These are phyloP conservation scores for Pristis pectinata DNA, from an alignment of 2,797 vertebrate genomes.

Conservation along the genomic window DNA sequence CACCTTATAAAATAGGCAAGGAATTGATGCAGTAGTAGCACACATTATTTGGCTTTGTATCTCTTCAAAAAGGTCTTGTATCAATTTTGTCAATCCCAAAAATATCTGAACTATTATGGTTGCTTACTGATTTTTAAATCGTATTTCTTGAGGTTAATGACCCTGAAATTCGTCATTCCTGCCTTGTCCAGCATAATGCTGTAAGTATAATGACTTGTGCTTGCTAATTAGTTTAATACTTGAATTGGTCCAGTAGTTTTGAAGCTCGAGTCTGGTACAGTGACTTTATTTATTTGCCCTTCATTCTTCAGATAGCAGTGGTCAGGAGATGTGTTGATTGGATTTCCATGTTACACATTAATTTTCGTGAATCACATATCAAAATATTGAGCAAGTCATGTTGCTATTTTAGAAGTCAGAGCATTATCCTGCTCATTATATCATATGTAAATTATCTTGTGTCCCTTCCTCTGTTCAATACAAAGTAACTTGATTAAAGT, in stretches of 20 bases:
- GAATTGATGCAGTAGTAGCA: not conserved
- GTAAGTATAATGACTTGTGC: not conserved
- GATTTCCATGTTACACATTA: not conserved
- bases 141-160: not conserved
- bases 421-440: not conserved
- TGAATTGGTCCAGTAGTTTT: too few relatives aligned
- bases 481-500: not conserved
- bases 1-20: not conserved
- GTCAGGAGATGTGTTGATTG: not conserved
- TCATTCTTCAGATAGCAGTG: not conserved
- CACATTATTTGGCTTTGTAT: not conserved
- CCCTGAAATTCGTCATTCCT: not conserved
- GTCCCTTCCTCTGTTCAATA: not conserved
- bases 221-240: conserved; percentile 19
- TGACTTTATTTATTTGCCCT: not conserved
- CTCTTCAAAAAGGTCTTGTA: not conserved
- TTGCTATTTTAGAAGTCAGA: not conserved
- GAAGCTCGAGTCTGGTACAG: not conserved
- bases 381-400: not conserved
- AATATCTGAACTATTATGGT: not conserved
- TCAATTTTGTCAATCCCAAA: not conserved
- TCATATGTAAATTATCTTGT: not conserved
- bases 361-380: not conserved
- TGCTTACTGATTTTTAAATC: not conserved
- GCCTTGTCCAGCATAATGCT: not conserved